Percentiles rank a stretch among this genome's conserved stretches.
Evolutionary conservation across 2,888 invertebrate genomes (phyloP).

Genomic region (Xestia xanthographa): DNA sequence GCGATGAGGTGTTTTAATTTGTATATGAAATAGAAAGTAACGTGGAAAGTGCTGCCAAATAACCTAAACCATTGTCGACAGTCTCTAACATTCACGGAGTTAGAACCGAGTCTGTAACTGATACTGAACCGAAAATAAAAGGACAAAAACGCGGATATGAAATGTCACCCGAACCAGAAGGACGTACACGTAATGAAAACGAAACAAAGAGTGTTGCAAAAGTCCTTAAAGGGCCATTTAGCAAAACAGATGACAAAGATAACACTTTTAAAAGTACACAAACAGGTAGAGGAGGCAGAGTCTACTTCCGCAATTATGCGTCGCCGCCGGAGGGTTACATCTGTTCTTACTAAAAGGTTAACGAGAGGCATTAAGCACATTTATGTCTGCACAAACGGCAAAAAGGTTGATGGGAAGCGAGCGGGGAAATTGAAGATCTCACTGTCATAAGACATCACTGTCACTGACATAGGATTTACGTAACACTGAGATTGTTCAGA

Average conservation of each 20-base stretch:
- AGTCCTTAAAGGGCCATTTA: slow-evolving; percentile 67
- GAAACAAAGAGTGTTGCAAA: slow-evolving; percentile 67
- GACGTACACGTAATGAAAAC: slow-evolving; percentile 59
- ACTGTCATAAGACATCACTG: slow-evolving; percentile 53
- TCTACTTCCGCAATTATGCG: slow-evolving; percentile 84
- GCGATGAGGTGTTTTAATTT: slow-evolving; percentile 48
- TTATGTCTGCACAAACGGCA: slow-evolving; percentile 76
- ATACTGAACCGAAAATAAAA: slow-evolving; percentile 30
- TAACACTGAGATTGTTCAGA: slow-evolving; percentile 43
- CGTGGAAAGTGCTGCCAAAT: slow-evolving; percentile 53
- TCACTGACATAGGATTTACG: slow-evolving; percentile 60
- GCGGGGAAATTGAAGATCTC: slow-evolving; percentile 71
- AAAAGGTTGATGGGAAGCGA: slow-evolving; percentile 76
- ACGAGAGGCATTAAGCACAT: slow-evolving; percentile 78
- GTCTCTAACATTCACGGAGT: slow-evolving; percentile 12
- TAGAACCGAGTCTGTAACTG: slow-evolving; percentile 6
- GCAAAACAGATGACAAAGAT: slow-evolving; percentile 71
- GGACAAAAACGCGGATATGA: slow-evolving; percentile 45
- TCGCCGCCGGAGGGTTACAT: slow-evolving; percentile 78
- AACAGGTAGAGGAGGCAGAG: slow-evolving; percentile 60
- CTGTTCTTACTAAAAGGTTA: slow-evolving; percentile 83
- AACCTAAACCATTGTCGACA: slow-evolving; percentile 14
- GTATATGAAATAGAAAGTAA: slow-evolving; percentile 60
- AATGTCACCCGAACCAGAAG: slow-evolving; percentile 53
- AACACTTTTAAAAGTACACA: slow-evolving; percentile 66